Evolutionary conservation across 2,797 vertebrate genomes (phyloP), one percentile per base, ranked within the genome.

Genomic region (Gymnoscopelus braueri): DNA sequence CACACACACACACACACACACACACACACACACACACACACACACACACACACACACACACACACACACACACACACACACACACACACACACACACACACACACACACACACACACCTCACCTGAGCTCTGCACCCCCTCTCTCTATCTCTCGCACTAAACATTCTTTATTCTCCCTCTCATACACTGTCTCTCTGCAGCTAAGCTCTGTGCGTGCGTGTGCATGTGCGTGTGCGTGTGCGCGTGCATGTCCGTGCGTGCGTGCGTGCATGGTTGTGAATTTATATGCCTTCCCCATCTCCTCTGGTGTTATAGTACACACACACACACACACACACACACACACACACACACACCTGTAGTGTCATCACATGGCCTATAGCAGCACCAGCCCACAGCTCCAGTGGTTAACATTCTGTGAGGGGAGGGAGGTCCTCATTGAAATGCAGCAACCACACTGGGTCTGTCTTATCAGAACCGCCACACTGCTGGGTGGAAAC

Each of bases 361-460:
- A 35, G 32, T 35, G 39, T 44, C 7, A 10, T 44, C 39, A 44
- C 39, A 44, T 44, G 39, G 39, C 39, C 7, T 8, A 44, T 44
- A 44, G 32, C 32, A 35, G 32, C 32, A 5, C 5, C 32, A 35
- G 32, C 32, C 32, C 5, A 19, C 83, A 68, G 74, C 80, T 84
- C 56, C 23, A 72, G 65, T 87, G 67, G 71, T 92, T 91, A 71
- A 88, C 88, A 91, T 91, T 90, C 89, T 80, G 78, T 35, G 59
- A 82, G 81, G 84, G 81, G 78, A 85, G 74, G 32, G 84, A 67
- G 72, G 75, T 19, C 56, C 75, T 87, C 88, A 52, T 88, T 92
- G 82, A 88, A 87, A 92, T 92, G 89, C 91, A 87, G 84, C 77
- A 86, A 77, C 71, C 14, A 73, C 88, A 86, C 85, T 86, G 74